Conservation (phyloP, 2,113 vertebrate genomes). For the Nesospiza acunhae region DNA sequence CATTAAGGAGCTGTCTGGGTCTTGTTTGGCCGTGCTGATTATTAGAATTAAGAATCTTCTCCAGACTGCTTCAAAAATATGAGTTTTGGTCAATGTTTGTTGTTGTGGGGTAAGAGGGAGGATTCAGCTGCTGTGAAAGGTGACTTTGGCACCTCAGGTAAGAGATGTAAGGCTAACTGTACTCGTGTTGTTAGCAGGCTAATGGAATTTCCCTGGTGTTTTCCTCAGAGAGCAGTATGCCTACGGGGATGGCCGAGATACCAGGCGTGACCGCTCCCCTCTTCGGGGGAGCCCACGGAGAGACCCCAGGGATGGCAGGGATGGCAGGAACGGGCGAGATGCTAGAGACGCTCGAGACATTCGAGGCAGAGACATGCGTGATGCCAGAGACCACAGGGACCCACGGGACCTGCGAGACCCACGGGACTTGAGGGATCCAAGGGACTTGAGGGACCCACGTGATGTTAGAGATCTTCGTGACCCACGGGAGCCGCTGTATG, state of each 20-base stretch:
- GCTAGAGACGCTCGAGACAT: constrained; percentile 76
- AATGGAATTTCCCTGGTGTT: constrained; percentile 46
- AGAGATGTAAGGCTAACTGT: background rate
- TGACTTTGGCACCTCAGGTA: background rate
- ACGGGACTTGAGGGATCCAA: constrained; percentile 71
- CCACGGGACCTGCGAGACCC: constrained; percentile 78
- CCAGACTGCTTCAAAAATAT: background rate
- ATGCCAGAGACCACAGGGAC: constrained; percentile 77
- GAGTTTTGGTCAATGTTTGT: background rate
- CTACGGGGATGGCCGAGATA: constrained; percentile 81
- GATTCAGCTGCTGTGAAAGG: background rate
- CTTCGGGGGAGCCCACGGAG: constrained; percentile 80
- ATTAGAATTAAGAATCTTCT: background rate
- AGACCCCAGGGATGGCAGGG: constrained; percentile 75
- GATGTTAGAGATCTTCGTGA: constrained; percentile 76
- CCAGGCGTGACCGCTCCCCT: constrained; percentile 79
- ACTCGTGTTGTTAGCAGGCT: background rate
- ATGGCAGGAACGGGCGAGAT: constrained; percentile 75
- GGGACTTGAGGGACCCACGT: constrained; percentile 75
- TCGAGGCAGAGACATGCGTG: constrained; percentile 81
- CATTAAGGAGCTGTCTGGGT: background rate
- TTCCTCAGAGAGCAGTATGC: constrained; percentile 79
- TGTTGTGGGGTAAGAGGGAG: constrained; percentile 33
- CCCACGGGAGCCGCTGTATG: constrained; percentile 63
- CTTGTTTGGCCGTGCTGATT: background rate